Evolutionary conservation across 1,140 invertebrate species (phyloP), one percentile per base, ranked within the genome.

Genomic region (Triops cancriformis): DNA sequence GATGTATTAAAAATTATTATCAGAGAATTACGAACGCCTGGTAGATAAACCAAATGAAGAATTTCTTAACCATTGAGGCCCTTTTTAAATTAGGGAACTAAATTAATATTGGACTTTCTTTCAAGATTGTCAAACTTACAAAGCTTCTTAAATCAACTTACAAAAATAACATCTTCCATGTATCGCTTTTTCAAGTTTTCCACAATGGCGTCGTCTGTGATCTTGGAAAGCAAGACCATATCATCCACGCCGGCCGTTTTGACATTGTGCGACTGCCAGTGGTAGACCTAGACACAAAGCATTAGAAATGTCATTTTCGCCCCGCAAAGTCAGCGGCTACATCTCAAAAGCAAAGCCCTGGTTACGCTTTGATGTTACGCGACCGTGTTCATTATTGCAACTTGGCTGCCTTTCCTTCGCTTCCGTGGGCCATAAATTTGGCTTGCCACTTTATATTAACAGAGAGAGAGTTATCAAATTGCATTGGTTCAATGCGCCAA

Each of bases 181-280:
- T 91, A 90, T 80, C 92, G 84, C 82, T 92, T 92, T 80, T 88
- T 88, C 51, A 94, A 85, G 82, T 93, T 94, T 9, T 93, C 91
- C 14, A 91, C 89, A 82, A 94, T 93, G 43, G 89, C 86, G 4
- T 89, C 87, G 79, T 92, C 91, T 10, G 86, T 87, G 79, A 93
- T 88, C 82, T 91, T 91, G 77, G 91, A 87, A 27, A 94, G 85
- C 2, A 94, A 85, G n/a, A 93, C 91, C 91, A 93, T 92, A 82
- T 94, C 92, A 82, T 93, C 92, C 80, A 92, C 90, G 1, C 91
- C 91, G 7, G 89, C 91, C 72, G 91, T 87, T 82, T 91, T 91
- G 81, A 91, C 89, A 88, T 91, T 90, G 84, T 91, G 89, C 82
- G 89, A 91, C 83, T 92, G 91, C 91, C 91, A 92, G 82, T 92